Conservation (phyloP, 2,113 vertebrate species). For the Tichodroma muraria region DNA sequence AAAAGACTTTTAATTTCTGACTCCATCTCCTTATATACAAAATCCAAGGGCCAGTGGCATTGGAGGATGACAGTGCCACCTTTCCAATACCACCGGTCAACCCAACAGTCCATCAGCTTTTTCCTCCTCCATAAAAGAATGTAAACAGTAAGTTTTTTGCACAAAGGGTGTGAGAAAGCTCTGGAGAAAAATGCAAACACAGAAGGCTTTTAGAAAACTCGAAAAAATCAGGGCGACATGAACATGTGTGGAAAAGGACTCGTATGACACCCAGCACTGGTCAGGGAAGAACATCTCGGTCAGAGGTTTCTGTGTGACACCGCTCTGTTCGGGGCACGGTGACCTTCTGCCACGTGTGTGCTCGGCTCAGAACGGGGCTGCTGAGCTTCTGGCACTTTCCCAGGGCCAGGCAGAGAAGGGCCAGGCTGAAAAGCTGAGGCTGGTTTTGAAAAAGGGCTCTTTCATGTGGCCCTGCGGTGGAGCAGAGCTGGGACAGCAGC, state of each 20-base stretch:
- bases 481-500: not conserved
- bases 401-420: not conserved
- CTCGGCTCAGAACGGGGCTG: not conserved
- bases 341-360: not conserved
- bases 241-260: not conserved
- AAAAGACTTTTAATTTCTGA: too few species aligned
- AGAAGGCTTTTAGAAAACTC: too few species aligned
- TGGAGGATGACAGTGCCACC: too few species aligned
- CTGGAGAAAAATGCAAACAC: too few species aligned
- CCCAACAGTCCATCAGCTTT: too few species aligned
- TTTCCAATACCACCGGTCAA: too few species aligned
- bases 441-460: not conserved
- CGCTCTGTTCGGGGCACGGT: fast-evolving
- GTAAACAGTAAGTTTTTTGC: too few species aligned
- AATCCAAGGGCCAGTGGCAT: too few species aligned
- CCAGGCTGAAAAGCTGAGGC: not conserved
- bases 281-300: not conserved
- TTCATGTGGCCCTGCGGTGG: not conserved
- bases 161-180: too few species aligned
- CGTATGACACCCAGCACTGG: not conserved
- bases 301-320: fast-evolving
- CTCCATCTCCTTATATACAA: too few species aligned
- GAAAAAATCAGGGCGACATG: too few species aligned
- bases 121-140: too few species aligned
- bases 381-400: not conserved